Base-by-base conservation (phyloP, 2,888 invertebrate genomes). In the Thymelicus sylvestris region DNA sequence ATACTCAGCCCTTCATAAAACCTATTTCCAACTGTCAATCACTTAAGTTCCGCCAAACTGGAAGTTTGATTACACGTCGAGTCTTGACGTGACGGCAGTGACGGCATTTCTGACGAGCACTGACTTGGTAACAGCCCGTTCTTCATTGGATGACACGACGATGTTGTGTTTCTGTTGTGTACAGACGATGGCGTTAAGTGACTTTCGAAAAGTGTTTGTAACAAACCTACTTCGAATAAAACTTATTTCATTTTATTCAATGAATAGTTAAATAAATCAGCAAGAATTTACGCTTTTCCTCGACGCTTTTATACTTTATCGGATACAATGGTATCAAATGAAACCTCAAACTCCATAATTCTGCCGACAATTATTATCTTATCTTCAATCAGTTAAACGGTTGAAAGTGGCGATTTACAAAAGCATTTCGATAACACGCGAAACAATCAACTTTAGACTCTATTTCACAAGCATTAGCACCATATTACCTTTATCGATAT, bases 381-480 rank as follows among this genome's bases (percentile, higher is more conserved):
- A 67, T 68, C 68, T 68, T 63, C 55, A 44, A 68, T 68, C 68
- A 19, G 52, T 67, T 57, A 63, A 68, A 68, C 62, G 63, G 15
- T 68, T 61, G 41, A 57, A 68, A 68, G 63, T 68, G 57, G 12
- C 63, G 62, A 63, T 68, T 13, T 19, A 67, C 61, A 50, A 67
- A 41, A 67, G 13, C 47, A 59, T n/a, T 52, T 52, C 31, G 24
- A 55, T 12, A 24, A 62, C 7, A 12, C 6, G 24, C n/a, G n/a
- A 7, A 19, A 19, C 19, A 8, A 19, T 15, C n/a, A 24, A 57
- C 38, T 59, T 59, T 59, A 6, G 47, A 59, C 67, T 52, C 15
- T 52, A 52, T 15, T n/a, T 52, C 19, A 52, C 7, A 52, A 19
- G 0, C 50, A 19, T 52, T 52, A 52, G 19, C 6, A 15, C 44